Evolutionary conservation across 2,797 vertebrate genomes (phyloP), one percentile per base, ranked within the genome.

Genomic region (Percopsis omiscomaycus): DNA sequence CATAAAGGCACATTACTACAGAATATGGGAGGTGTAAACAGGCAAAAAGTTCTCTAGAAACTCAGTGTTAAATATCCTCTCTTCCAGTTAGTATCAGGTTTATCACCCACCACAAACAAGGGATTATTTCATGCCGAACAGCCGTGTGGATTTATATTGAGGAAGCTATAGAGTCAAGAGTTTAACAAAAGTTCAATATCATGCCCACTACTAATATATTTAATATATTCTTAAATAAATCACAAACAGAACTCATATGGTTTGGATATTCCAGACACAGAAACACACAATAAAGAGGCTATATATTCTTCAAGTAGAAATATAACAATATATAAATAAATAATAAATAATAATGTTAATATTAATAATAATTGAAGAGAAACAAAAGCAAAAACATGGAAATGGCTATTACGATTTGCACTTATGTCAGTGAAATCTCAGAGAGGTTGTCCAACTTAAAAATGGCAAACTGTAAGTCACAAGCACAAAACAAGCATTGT

Each of bases 401-500:
- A 85, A 91, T 88, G 89, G 69, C 53, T 37, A 73, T 71, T 57
- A 81, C 77, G 88, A 92, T 92, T 91, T 84, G 86, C 88, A 90
- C 85, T 83, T 88, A 89, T 90, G 81, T 87, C 89, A 92, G 91
- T 91, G 93, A 94, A 93, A 91, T 94, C 95, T 95, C 88, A 84
- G 83, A 86, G 89, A 87, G 89, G 79, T 75, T 59, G 54, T 71
- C 28, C 5, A 55, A 55, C 27, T 14, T 54, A 22, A 54, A 54
- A 54, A 42, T 9, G 27, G 22, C 78, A 79, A 88, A 91, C 66
- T 53, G 61, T 58, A 66, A 69, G 69, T 67, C 57, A 68, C 78
- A 78, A 88, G 77, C 74, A 77, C 82, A 69, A 46, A 71, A 78
- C 55, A 42, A 42, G 37, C 37, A 42, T 42, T 42, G 37, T 42